Evolutionary conservation across 2,888 invertebrate species (phyloP).

Genomic region (Atethmia centrago): DNA sequence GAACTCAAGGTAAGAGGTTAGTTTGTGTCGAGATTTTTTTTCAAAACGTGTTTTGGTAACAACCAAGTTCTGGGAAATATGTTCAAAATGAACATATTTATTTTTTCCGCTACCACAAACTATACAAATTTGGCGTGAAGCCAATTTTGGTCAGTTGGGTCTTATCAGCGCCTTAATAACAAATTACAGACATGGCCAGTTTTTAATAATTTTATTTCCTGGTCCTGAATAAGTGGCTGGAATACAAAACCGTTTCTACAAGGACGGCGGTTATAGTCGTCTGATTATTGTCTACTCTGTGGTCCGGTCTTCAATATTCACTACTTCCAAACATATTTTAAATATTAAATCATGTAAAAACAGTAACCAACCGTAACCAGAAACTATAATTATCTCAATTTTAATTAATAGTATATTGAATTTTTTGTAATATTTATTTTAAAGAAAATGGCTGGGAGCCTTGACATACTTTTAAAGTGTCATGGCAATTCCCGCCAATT

Average conservation of each 20-base stretch:
- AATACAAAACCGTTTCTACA: background rate
- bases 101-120: no score
- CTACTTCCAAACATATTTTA: conserved; percentile 34
- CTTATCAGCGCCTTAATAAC: no score
- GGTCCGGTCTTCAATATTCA: conserved; percentile 30
- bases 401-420: background rate
- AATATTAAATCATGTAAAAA: conserved; percentile 28
- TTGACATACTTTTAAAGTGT: conserved; percentile 22
- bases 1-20: no score
- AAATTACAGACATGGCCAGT: background rate
- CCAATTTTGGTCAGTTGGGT: no score
- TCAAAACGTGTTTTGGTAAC: no score
- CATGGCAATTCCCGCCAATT: conserved; percentile 52
- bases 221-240: background rate
- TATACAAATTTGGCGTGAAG: no score
- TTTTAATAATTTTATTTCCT: background rate
- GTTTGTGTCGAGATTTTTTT: no score
- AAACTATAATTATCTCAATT: conserved; percentile 7
- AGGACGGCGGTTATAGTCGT: background rate
- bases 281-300: conserved; percentile 41
- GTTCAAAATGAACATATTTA: no score
- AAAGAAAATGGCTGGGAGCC: conserved; percentile 43
- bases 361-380: conserved; percentile 27
- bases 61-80: no score
- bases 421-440: conserved; percentile 15